Conservation (phyloP, 1,140 invertebrate species). For the Myzus persicae region DNA sequence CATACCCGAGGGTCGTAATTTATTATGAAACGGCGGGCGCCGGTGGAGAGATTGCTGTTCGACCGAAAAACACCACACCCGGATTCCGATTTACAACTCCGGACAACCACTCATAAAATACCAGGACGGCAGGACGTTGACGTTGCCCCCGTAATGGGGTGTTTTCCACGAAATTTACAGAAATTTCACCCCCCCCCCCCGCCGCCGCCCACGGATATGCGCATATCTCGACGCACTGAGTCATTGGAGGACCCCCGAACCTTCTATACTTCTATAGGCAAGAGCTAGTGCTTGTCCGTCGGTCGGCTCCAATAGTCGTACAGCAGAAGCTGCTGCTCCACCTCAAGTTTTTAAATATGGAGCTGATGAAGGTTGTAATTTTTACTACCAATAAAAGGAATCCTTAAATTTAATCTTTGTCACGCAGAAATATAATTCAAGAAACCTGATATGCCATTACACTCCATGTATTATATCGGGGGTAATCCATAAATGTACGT, state of each 20-base stretch:
- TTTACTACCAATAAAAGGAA: too few species aligned
- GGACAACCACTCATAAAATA: conserved; percentile 48
- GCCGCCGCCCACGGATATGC: not conserved
- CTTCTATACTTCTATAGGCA: not conserved
- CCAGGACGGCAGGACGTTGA: not conserved
- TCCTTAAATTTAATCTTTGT: too few species aligned
- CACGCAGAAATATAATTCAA: too few species aligned
- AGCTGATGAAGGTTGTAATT: not conserved
- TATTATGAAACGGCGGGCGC: conserved; percentile 17
- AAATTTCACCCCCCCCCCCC: not conserved
- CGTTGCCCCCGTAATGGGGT: not conserved
- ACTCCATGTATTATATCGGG: too few species aligned
- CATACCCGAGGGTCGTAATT: not conserved
- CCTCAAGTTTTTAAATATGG: not conserved
- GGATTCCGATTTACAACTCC: conserved; percentile 19
- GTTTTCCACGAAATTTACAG: not conserved
- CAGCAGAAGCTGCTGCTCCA: not conserved
- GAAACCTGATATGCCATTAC: not conserved
- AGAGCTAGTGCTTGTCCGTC: not conserved
- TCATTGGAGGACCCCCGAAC: not conserved
- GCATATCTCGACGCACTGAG: not conserved
- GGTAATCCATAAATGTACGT: too few species aligned
- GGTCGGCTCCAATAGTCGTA: not conserved
- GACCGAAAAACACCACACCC: not conserved
- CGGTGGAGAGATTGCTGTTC: not conserved